Evolutionary conservation across 2,888 invertebrate species (phyloP).

Genomic region (Aspidiotus rigidus): DNA sequence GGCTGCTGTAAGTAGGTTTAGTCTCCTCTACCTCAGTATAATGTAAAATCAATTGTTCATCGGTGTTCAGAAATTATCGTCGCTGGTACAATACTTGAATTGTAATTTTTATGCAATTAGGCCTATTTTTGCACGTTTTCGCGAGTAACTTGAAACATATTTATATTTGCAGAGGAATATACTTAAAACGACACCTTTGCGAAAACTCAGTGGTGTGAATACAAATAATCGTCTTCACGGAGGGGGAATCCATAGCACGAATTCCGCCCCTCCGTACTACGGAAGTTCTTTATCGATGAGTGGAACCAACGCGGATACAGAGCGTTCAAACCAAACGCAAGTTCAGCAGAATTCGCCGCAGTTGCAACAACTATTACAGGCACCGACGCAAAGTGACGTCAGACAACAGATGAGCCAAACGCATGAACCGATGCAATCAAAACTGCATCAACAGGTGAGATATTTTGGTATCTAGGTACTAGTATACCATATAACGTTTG

Average conservation of each 20-base stretch:
- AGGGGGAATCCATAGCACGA: background rate
- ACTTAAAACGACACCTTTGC: conserved; percentile 17
- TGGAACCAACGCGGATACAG: background rate
- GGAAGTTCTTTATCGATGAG: background rate
- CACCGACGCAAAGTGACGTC: background rate
- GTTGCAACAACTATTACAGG: conserved; percentile 11
- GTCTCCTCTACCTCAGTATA: no score
- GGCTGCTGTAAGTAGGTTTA: no score
- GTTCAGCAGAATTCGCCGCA: conserved; percentile 41
- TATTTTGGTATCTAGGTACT: no score
- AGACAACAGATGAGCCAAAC: conserved; percentile 6
- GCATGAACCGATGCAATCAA: conserved; percentile 10
- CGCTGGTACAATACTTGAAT: background rate
- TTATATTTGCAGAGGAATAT: conserved; percentile 12
- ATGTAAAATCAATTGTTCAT: no score
- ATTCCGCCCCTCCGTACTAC: conserved; percentile 13
- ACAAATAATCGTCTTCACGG: conserved; percentile 9
- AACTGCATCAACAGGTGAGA: conserved; percentile 11
- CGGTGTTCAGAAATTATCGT: no score
- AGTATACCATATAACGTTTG: no score
- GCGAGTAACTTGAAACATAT: background rate
- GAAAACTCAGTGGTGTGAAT: conserved; percentile 20
- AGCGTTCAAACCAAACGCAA: conserved; percentile 42
- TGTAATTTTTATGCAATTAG: background rate
- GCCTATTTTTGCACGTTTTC: no score